Percentiles rank a stretch among this genome's conserved stretches.
Evolutionary conservation across 2,888 invertebrate genomes (phyloP).

Genomic region (Cataglyphis albicans): DNA sequence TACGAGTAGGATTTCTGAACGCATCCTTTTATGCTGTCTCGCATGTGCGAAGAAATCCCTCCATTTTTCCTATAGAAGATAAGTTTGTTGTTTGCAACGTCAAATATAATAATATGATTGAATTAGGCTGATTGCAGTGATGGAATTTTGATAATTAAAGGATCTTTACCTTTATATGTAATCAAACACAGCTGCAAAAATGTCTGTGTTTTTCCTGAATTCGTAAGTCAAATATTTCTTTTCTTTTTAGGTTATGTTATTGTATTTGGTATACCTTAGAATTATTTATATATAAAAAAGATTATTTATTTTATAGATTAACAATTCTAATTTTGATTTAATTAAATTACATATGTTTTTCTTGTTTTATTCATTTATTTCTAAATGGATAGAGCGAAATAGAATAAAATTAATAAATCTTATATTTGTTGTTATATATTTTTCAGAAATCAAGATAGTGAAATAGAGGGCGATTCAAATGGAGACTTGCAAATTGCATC

Average conservation of each 20-base stretch:
- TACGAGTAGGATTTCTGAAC: no score
- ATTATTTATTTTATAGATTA: not conserved
- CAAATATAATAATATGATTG: not conserved
- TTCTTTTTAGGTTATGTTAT: slow-evolving; percentile 73
- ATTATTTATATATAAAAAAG: not conserved
- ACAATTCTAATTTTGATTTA: slow-evolving; percentile 1
- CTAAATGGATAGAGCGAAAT: not conserved
- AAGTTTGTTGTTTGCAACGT: not conserved
- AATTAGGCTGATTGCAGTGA: no score
- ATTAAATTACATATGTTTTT: not conserved
- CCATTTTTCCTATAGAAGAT: no score
- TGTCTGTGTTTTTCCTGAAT: slow-evolving; percentile 91
- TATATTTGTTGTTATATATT: slow-evolving; percentile 3
- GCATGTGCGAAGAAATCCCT: no score
- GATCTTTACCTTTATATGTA: slow-evolving; percentile 42
- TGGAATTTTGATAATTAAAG: slow-evolving; percentile 49
- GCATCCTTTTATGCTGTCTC: no score
- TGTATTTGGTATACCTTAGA: not conserved
- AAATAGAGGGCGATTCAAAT: slow-evolving; percentile 85
- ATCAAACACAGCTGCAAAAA: slow-evolving; percentile 83
- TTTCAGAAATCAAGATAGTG: slow-evolving; percentile 85
- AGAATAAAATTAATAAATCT: not conserved
- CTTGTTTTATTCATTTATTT: not conserved
- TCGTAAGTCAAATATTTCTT: slow-evolving; percentile 88
- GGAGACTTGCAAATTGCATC: slow-evolving; percentile 85